Base-by-base conservation (phyloP, 2,888 invertebrate genomes). In the Cotesia congregata region DNA sequence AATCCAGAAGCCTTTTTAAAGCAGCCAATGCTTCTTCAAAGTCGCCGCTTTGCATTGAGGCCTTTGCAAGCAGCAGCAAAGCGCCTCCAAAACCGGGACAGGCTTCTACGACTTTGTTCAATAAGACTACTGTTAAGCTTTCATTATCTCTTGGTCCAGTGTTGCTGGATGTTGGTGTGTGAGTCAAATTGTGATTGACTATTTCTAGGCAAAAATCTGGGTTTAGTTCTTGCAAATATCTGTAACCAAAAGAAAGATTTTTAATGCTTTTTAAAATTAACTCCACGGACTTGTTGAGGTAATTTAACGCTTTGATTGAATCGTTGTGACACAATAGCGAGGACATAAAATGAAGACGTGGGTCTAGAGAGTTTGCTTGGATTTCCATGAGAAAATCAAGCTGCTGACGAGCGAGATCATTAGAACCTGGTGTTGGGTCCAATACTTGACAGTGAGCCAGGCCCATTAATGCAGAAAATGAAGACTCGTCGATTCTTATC, bases 171-270 rank as follows among this genome's bases (percentile, higher is more conserved):
- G 74, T 78, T 62, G 70, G 70, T 84, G 94, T 91, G 85, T 95
- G 94, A 75, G 93, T 91, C 77, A 97, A 92, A 85, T 95, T 94
- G 84, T 96, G 95, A 77, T 93, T 93, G 71, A 94, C 94, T 12
- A 97, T 92, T 83, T 95, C 94, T 12, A 97, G 88, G 75, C 97
- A 90, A 85, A 98, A 95, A 89, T 97, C 96, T 0, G 97, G 96
- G 90, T 98, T 95, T 69, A 98, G 90, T 70, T 91, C 90, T 78
- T 92, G 92, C 65, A 97, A 91, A 88, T 97, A 97, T 5, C 92
- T 91, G 38, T 94, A 91, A 17, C 97, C 95, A 85, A 94, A 95
- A 0, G 94, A 93, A 78, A 93, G 88, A 0, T 91, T 91, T 82
- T 92, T 90, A 0, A 91, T 85, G 61, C 87, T 87, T 75, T 90